A percentile compares a stretch with the other conserved stretches of the same genome.
phyloP scores from a whole-genome alignment of 2,888 invertebrate species.

The Sesamia inferens region DNA sequence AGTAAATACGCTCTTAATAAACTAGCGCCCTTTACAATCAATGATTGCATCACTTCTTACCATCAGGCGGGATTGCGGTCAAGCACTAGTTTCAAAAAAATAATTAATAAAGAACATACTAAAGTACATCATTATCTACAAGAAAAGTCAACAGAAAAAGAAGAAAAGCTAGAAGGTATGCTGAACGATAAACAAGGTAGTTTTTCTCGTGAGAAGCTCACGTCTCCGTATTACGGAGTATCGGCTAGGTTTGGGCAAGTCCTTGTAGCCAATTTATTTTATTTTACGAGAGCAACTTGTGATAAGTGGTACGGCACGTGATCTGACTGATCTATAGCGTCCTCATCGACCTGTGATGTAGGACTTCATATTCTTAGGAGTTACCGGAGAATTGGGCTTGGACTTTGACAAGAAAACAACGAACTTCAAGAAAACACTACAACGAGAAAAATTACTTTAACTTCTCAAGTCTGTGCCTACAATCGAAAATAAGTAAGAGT shows the following conservation, averaged over 20 bases:
- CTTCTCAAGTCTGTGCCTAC: too few relatives aligned
- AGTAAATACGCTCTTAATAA: too few relatives aligned
- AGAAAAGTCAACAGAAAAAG: slow-evolving; percentile 11
- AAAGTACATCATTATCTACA: slow-evolving; percentile 7
- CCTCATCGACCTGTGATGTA: slow-evolving; percentile 60
- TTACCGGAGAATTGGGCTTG: background rate
- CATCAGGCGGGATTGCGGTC: too few relatives aligned
- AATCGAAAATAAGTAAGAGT: too few relatives aligned
- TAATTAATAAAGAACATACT: too few relatives aligned
- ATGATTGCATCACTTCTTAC: too few relatives aligned
- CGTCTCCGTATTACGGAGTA: slow-evolving; percentile 40
- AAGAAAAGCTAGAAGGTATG: too few relatives aligned
- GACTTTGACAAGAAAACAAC: background rate
- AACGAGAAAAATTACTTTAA: background rate
- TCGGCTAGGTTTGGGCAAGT: slow-evolving; percentile 47
- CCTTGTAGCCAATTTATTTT: slow-evolving; percentile 81
- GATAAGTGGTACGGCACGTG: slow-evolving; percentile 79
- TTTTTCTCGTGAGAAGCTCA: slow-evolving; percentile 27
- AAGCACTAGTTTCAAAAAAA: too few relatives aligned
- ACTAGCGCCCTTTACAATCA: too few relatives aligned
- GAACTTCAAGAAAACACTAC: background rate
- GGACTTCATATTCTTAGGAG: slow-evolving; percentile 42
- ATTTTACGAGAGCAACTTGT: slow-evolving; percentile 80
- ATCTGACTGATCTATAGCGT: slow-evolving; percentile 70
- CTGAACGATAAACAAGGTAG: too few relatives aligned